Evolutionary conservation across 1,140 invertebrate genomes (phyloP).

Genomic region (Drosophila bifasciata): DNA sequence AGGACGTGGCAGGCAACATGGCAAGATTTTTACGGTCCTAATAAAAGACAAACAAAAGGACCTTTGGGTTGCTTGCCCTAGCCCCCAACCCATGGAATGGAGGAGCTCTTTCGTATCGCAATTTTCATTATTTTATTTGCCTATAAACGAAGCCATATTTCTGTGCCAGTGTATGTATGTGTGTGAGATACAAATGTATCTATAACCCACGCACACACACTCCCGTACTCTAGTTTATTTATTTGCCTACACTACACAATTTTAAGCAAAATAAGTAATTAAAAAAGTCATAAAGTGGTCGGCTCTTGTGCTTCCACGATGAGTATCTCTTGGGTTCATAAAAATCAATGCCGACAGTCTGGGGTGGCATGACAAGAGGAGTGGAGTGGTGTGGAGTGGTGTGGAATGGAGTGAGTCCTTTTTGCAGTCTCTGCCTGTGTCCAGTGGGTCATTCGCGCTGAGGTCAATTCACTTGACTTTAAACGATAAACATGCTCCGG

Average conservation of each 20-base stretch:
- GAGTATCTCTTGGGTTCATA: conserved; percentile 46
- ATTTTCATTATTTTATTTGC: conserved; percentile 84
- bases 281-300: conserved; percentile 76
- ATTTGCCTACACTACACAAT: conserved; percentile 70
- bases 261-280: conserved; percentile 81
- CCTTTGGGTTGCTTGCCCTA: conserved; percentile 46
- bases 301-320: conserved; percentile 22
- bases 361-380: conserved; percentile 40
- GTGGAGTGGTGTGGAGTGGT: too few species aligned
- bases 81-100: neutral
- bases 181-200: conserved; percentile 19
- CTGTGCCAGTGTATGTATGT: conserved; percentile 56
- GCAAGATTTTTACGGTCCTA: conserved; percentile 81
- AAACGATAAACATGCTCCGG: conserved; percentile 72
- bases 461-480: conserved; percentile 67
- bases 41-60: conserved; percentile 82
- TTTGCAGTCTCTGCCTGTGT: too few species aligned
- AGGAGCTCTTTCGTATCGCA: conserved; percentile 69
- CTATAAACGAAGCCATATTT: conserved; percentile 83
- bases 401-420: neutral
- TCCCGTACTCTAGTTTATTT: conserved; percentile 49
- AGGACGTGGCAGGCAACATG: conserved; percentile 47
- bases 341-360: conserved; percentile 78
- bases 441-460: conserved; percentile 49
- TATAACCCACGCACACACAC: conserved; percentile 22